Percentiles rank a stretch among this genome's conserved stretches.
These are phyloP conservation scores for Battus philenor DNA, from an alignment of 1,140 invertebrate species.

Conservation along the genomic window DNA sequence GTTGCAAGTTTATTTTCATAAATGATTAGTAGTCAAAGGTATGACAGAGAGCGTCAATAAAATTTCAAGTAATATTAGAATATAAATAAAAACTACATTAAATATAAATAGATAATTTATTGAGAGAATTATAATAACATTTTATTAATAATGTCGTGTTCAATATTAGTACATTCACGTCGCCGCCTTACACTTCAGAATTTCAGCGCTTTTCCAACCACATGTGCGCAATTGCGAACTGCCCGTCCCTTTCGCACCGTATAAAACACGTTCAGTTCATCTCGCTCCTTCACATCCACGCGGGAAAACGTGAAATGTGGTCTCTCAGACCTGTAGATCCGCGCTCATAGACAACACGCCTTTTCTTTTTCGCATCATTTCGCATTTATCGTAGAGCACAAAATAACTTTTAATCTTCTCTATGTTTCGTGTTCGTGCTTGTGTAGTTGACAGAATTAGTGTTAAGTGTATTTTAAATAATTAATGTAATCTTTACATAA, in stretches of 20 bases:
- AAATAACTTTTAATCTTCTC: slow-evolving; percentile 32
- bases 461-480: slow-evolving; percentile 8
- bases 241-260: slow-evolving; percentile 26
- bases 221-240: slow-evolving; percentile 24
- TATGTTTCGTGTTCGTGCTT: slow-evolving; percentile 31
- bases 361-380: slow-evolving; percentile 39
- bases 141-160: background rate
- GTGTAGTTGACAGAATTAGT: slow-evolving; percentile 18
- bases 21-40: too few relatives aligned
- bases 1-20: too few relatives aligned
- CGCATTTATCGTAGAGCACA: slow-evolving; percentile 22
- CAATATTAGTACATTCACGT: background rate
- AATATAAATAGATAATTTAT: too few relatives aligned
- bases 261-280: slow-evolving; percentile 14
- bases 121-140: too few relatives aligned
- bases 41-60: too few relatives aligned
- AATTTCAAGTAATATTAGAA: too few relatives aligned
- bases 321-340: slow-evolving; percentile 65
- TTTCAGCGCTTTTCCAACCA: slow-evolving; percentile 40
- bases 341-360: slow-evolving; percentile 42
- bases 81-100: too few relatives aligned
- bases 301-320: slow-evolving; percentile 54
- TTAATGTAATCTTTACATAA: background rate
- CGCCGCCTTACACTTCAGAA: background rate
- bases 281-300: slow-evolving; percentile 32